Evolutionary conservation across 2,888 invertebrate genomes (phyloP).

Genomic region (Arrhopalites spinosus): DNA sequence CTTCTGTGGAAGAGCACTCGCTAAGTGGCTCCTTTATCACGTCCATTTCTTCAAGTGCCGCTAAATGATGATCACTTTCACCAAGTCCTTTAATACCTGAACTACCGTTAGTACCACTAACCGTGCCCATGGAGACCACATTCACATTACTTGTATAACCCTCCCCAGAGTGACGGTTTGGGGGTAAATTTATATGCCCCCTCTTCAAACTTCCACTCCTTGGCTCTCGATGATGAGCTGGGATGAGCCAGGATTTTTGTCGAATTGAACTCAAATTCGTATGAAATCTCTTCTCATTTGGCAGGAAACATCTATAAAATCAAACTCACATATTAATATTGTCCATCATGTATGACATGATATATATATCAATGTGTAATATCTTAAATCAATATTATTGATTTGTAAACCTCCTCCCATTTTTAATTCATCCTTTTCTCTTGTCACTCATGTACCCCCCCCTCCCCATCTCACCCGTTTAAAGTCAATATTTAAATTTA

Average conservation of each 20-base stretch:
- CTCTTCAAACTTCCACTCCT: slow-evolving; percentile 48
- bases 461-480: too few relatives aligned
- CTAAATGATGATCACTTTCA: slow-evolving; percentile 22
- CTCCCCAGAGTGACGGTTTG: slow-evolving; percentile 19
- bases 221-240: slow-evolving; percentile 42
- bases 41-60: slow-evolving; percentile 17
- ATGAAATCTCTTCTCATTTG: slow-evolving; percentile 17
- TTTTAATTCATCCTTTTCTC: too few relatives aligned
- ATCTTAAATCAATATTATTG: too few relatives aligned
- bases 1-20: slow-evolving; percentile 42
- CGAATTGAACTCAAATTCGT: slow-evolving; percentile 29
- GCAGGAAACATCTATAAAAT: slow-evolving; percentile 26
- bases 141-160: slow-evolving; percentile 1
- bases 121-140: slow-evolving; percentile 6
- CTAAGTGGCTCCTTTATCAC: slow-evolving; percentile 33
- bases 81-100: slow-evolving; percentile 18
- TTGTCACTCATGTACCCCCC: too few relatives aligned
- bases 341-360: too few relatives aligned
- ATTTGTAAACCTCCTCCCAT: too few relatives aligned
- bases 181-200: slow-evolving; percentile 41
- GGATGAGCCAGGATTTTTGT: slow-evolving; percentile 48
- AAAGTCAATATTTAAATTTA: too few relatives aligned
- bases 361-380: too few relatives aligned
- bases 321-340: not conserved
- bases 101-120: slow-evolving; percentile 5